Base-by-base conservation (phyloP, 2,888 invertebrate species). In the Ceriagrion tenellum region DNA sequence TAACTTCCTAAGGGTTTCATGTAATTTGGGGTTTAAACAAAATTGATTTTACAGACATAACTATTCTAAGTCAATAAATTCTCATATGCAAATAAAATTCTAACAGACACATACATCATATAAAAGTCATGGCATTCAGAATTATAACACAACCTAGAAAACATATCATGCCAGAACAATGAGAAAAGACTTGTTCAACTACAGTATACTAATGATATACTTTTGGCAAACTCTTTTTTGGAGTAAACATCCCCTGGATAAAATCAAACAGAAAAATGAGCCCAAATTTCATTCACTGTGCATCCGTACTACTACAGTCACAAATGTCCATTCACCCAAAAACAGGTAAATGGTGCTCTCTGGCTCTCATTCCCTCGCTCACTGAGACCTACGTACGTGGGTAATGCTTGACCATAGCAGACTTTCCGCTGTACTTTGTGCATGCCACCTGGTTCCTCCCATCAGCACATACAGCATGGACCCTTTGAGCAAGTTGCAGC, bases 401-500 rank as follows among this genome's bases (percentile, higher is more conserved):
- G 81, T 81, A 35, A 81, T 35, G 35, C 35, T 81, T n/a, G 35
- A 35, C 69, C 74, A 47, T 74, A 13, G 93, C n/a, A 74, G 69
- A 93, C 93, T 69, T 55, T 35, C 20, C 16, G 18, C n/a, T 55
- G 26, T 55, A 93, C 47, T 69, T 63, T 35, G 59, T 8, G 10
- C 69, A 26, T n/a, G n/a, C 81, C 30, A 30, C 35, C 81, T 16
- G 81, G 47, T 40, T 63, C 16, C 69, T n/a, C 69, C 47, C 23
- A 47, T 74, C 93, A n/a, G 93, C 69, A 93, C n/a, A 35, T 40
- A 74, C 81, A 35, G 13, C 13, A 10, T 6, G 47, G 93, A 93
- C 69, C 93, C 69, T 93, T 81, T 93, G 74, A 93, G 47, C 93
- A 47, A 93, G 59, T 40, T 93, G 69, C 16, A 63, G 63, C 55